Conservation (phyloP, 2,113 vertebrate species). For the Actinemys pallida region DNA sequence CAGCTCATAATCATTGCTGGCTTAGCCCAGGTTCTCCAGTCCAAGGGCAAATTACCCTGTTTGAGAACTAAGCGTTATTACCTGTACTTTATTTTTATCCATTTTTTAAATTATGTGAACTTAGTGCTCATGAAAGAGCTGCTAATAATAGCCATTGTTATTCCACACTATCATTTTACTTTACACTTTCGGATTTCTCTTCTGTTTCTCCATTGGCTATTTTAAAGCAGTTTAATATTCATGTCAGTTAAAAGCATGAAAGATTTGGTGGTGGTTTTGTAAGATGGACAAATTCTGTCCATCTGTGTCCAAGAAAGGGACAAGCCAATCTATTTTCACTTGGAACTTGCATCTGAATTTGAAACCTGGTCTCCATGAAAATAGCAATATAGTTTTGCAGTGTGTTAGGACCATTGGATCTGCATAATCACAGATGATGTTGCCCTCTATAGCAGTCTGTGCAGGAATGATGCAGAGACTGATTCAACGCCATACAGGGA, state of each 20-base stretch:
- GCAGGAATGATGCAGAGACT: background rate
- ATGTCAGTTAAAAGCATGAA: background rate
- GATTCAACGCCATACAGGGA: background rate
- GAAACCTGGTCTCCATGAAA: background rate
- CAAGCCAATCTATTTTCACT: background rate
- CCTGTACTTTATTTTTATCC: background rate
- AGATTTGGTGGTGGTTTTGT: background rate
- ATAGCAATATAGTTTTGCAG: background rate
- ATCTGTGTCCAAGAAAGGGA: background rate
- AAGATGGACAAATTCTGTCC: background rate
- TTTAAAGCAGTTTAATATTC: background rate
- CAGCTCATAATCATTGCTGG: no score
- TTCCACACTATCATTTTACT: background rate
- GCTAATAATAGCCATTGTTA: background rate
- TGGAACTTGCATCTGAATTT: background rate
- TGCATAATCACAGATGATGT: background rate
- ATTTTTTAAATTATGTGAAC: background rate
- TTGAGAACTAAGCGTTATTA: background rate
- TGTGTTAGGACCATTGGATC: background rate
- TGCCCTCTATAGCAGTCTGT: background rate
- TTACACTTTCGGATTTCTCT: background rate
- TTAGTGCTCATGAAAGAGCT: background rate
- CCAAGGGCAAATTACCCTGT: background rate
- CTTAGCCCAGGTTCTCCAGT: no score
- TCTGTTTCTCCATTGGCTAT: background rate